Percentiles rank a stretch among this genome's conserved stretches.
These are phyloP conservation scores for Nymphicus hollandicus DNA, from an alignment of 2,113 vertebrate genomes.

Conservation along the genomic window DNA sequence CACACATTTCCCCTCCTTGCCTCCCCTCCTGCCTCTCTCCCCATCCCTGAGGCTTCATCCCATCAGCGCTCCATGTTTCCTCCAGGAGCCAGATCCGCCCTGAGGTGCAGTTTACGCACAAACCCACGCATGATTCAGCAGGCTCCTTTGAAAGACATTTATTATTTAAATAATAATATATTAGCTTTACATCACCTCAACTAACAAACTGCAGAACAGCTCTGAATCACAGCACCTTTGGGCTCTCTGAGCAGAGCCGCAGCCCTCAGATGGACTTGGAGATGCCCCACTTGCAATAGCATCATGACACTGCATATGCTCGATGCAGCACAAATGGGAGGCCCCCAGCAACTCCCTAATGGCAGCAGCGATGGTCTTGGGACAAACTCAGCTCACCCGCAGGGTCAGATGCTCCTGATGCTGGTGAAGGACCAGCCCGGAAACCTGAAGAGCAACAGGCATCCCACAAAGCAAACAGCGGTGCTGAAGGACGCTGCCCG, in stretches of 20 bases:
- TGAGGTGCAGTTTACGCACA: neutral
- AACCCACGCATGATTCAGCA: neutral
- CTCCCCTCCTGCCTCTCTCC: neutral
- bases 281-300: accelerated
- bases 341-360: neutral
- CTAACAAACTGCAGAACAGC: neutral
- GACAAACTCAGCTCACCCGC: accelerated
- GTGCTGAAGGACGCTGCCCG: neutral
- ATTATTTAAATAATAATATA: conserved; percentile 17
- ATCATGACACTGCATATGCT: accelerated
- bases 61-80: neutral
- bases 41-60: neutral
- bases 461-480: neutral
- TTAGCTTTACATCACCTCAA: neutral
- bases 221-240: neutral
- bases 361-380: neutral
- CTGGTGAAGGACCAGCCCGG: accelerated
- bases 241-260: neutral
- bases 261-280: neutral
- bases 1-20: neutral
- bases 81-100: neutral
- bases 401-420: neutral
- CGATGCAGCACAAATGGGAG: neutral
- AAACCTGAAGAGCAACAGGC: neutral
- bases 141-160: neutral